A percentile compares a stretch with the other conserved stretches of the same genome.
phyloP scores from a whole-genome alignment of 1,140 invertebrate genomes.

The Temnothorax longispinosus region DNA sequence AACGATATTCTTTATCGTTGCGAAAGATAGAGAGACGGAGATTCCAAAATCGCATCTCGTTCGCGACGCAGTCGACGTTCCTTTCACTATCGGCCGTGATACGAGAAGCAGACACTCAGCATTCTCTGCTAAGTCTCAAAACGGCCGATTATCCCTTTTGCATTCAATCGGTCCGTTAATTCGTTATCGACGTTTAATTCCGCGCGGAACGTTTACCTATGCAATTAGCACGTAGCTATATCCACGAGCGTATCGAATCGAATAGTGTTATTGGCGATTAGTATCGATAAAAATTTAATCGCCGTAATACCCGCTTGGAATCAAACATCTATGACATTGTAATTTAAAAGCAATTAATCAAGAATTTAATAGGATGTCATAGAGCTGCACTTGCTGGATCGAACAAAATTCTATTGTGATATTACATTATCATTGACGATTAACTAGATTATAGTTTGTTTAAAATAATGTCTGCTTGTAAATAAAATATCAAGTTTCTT shows the following conservation, averaged over 20 bases:
- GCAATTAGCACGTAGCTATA: constrained; percentile 14
- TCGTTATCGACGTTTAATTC: constrained; percentile 18
- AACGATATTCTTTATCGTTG: constrained; percentile 16
- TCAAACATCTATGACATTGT: constrained; percentile 7
- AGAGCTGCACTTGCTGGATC: background rate
- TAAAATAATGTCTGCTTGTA: background rate
- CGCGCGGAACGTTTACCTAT: background rate
- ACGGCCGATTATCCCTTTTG: constrained; percentile 1
- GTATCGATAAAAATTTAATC: constrained; percentile 26
- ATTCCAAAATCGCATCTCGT: constrained; percentile 27
- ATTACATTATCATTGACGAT: background rate
- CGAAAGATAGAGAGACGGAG: background rate
- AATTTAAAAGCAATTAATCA: constrained; percentile 27
- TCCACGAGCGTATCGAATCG: constrained; percentile 6
- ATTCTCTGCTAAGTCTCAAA: constrained; percentile 48
- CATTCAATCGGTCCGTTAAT: constrained; percentile 9
- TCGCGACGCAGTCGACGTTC: background rate
- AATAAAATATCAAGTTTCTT: background rate
- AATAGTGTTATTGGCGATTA: constrained; percentile 21
- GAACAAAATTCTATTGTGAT: background rate
- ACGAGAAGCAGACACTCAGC: background rate
- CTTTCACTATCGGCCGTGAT: constrained; percentile 67
- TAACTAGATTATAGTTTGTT: background rate
- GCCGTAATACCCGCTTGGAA: background rate
- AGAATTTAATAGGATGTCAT: background rate